phyloP scores from a whole-genome alignment of 2,888 invertebrate genomes.

The Himalopsyche anomala region DNA sequence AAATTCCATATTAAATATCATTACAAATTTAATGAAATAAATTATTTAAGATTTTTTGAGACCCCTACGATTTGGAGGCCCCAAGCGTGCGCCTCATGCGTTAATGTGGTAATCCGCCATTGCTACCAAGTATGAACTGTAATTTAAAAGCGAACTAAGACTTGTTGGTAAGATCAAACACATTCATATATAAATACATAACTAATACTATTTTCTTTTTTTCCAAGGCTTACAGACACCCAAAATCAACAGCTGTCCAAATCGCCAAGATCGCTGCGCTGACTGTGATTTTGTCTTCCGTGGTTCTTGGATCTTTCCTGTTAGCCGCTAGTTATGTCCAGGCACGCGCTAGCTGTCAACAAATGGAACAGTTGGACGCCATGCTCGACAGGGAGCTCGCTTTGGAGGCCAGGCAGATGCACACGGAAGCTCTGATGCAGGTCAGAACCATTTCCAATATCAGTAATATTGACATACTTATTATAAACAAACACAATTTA shows the following conservation, averaged over 20 bases:
- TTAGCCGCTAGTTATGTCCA: constrained; percentile 90
- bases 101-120: too few relatives aligned
- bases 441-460: not conserved
- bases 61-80: too few relatives aligned
- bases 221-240: constrained; percentile 86
- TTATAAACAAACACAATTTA: too few relatives aligned
- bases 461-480: too few relatives aligned
- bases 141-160: too few relatives aligned
- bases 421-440: constrained; percentile 72
- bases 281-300: constrained; percentile 87
- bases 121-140: too few relatives aligned
- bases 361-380: constrained; percentile 82
- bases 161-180: too few relatives aligned
- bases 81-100: too few relatives aligned
- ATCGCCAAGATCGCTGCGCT: constrained; percentile 90
- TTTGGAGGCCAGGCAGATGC: constrained; percentile 78
- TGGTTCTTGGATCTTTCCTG: constrained; percentile 89
- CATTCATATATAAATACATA: too few relatives aligned
- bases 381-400: constrained; percentile 83
- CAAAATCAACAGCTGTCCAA: constrained; percentile 87
- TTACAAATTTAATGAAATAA: too few relatives aligned
- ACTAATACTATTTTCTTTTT: constrained; percentile 41
- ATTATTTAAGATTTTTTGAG: too few relatives aligned
- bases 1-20: too few relatives aligned
- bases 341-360: constrained; percentile 87